Percentiles rank a stretch among this genome's conserved stretches.
Evolutionary conservation across 2,888 invertebrate species (phyloP).

Genomic region (Idaea aversata): DNA sequence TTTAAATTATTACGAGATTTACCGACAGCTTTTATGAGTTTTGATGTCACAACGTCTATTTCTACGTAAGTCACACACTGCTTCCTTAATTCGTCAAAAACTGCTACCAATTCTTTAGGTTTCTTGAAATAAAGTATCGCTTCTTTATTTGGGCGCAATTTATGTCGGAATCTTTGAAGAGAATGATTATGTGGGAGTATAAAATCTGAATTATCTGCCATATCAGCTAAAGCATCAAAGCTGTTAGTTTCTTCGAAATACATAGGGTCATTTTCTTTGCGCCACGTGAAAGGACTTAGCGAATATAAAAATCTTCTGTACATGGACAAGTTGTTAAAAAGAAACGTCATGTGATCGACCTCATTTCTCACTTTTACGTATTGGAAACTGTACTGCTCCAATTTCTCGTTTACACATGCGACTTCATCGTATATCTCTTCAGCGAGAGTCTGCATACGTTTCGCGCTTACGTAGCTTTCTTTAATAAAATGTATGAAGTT

Average conservation of each 20-base stretch:
- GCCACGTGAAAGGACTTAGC: conserved; percentile 35
- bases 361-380: conserved; percentile 36
- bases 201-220: neutral
- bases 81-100: conserved; percentile 29
- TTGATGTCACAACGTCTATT: conserved; percentile 28
- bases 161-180: conserved; percentile 10
- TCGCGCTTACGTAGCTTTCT: conserved; percentile 33
- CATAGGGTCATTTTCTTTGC: conserved; percentile 17
- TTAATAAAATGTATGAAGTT: conserved; percentile 34
- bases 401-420: conserved; percentile 23
- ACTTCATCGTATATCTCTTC: conserved; percentile 23
- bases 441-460: conserved; percentile 27
- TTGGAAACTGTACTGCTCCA: conserved; percentile 31
- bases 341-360: conserved; percentile 25
- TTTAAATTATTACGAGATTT: conserved; percentile 28
- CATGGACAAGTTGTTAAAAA: conserved; percentile 31
- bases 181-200: conserved; percentile 7
- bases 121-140: conserved; percentile 32
- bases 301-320: conserved; percentile 38
- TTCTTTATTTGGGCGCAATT: conserved; percentile 4
- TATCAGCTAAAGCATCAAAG: conserved; percentile 1
- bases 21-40: conserved; percentile 22
- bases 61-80: conserved; percentile 43
- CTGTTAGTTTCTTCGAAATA: conserved; percentile 8
- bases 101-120: conserved; percentile 30